A percentile compares a stretch with the other conserved stretches of the same genome.
Evolutionary conservation across 1,140 invertebrate species (phyloP).

Genomic region (Carposina sasakii): DNA sequence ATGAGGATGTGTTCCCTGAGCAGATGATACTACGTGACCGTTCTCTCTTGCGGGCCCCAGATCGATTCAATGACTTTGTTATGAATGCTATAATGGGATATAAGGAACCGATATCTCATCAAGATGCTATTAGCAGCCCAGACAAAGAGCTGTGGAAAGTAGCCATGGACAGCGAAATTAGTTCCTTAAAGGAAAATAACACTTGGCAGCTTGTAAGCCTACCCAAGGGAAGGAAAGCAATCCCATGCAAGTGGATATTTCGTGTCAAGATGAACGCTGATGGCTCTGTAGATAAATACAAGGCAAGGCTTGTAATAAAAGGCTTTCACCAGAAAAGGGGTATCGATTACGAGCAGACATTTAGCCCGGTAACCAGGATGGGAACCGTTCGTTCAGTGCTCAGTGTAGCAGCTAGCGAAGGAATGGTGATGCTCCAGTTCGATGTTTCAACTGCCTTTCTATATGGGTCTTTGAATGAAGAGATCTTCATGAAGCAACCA

Average conservation of each 20-base stretch:
- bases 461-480: too few relatives aligned
- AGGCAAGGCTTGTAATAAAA: conserved; percentile 43
- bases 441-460: conserved; percentile 57
- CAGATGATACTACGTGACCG: background rate
- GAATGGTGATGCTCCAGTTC: conserved; percentile 27
- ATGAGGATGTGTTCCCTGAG: background rate
- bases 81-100: background rate
- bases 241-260: conserved; percentile 29
- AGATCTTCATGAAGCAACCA: too few relatives aligned
- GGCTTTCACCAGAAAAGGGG: conserved; percentile 49
- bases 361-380: conserved; percentile 42
- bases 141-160: conserved; percentile 16
- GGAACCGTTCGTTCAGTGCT: conserved; percentile 40
- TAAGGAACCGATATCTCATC: background rate
- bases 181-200: conserved; percentile 15
- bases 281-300: conserved; percentile 10
- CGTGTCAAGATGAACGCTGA: conserved; percentile 22
- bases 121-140: conserved; percentile 21
- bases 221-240: conserved; percentile 17
- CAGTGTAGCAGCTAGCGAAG: conserved; percentile 24
- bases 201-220: conserved; percentile 25
- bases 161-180: conserved; percentile 23
- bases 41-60: background rate
- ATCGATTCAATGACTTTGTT: conserved; percentile 1
- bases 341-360: conserved; percentile 52